Conservation (phyloP, 1,140 invertebrate species). For the Cardiocondyla obscurior region DNA sequence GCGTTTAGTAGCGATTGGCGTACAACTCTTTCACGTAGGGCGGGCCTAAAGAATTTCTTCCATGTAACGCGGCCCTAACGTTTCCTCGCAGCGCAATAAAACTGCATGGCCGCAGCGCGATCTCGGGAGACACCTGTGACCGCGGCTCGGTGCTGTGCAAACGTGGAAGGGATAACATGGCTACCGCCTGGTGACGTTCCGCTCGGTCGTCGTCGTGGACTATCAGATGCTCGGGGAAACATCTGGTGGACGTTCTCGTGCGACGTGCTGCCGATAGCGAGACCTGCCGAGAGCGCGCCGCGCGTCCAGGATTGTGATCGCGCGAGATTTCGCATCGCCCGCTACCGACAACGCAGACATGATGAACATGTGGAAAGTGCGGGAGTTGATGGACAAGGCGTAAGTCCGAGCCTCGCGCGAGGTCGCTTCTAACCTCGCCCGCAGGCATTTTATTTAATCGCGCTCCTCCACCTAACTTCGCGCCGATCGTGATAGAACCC, state of each 20-base stretch:
- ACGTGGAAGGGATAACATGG: constrained; percentile 80
- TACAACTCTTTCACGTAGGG: no score
- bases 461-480: no score
- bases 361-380: constrained; percentile 96
- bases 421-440: constrained; percentile 70
- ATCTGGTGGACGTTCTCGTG: constrained; percentile 72
- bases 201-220: constrained; percentile 60
- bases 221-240: constrained; percentile 75
- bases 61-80: no score
- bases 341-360: constrained; percentile 63
- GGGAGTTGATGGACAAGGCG: constrained; percentile 97
- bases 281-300: constrained; percentile 7
- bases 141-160: constrained; percentile 39
- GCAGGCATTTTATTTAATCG: no score
- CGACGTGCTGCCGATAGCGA: constrained; percentile 46
- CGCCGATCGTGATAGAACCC: no score
- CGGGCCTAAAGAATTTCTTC: no score
- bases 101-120: background rate
- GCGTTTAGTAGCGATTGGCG: no score
- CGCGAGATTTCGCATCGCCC: background rate
- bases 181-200: constrained; percentile 80
- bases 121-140: constrained; percentile 65
- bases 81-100: no score
- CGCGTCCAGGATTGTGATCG: background rate
- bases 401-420: constrained; percentile 86